A percentile compares a stretch with the other conserved stretches of the same genome.
These are phyloP conservation scores for Aspiorhynchus laticeps DNA, from an alignment of 2,113 vertebrate genomes.

Conservation along the genomic window DNA sequence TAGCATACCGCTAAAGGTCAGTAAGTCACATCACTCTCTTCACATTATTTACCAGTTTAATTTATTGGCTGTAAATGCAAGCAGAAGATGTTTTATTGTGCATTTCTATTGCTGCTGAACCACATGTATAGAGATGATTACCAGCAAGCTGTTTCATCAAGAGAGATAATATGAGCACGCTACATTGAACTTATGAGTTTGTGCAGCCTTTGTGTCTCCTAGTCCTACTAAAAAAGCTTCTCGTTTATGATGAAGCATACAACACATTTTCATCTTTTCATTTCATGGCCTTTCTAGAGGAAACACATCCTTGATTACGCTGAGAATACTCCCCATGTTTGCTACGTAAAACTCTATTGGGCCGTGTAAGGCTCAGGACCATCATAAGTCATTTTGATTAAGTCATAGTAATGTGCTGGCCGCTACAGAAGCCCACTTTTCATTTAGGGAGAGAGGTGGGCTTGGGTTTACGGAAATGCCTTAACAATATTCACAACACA, in stretches of 20 bases:
- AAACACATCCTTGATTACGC: constrained; percentile 26
- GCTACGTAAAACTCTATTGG: not conserved
- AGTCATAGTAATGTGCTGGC: not conserved
- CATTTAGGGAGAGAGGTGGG: not conserved
- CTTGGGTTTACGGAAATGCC: not conserved
- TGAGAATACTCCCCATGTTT: not conserved
- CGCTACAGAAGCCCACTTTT: not conserved
- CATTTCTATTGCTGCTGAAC: constrained; percentile 31
- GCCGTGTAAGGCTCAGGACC: not conserved
- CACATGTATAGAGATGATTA: constrained; percentile 39
- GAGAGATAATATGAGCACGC: constrained; percentile 33
- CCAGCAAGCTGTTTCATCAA: constrained; percentile 35
- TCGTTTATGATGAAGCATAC: constrained; percentile 15
- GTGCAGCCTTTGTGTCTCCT: constrained; percentile 29
- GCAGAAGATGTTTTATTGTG: constrained; percentile 33
- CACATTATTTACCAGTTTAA: constrained; percentile 25
- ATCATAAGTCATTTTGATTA: constrained; percentile 22
- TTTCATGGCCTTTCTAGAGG: constrained; percentile 19
- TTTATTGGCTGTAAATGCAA: not conserved
- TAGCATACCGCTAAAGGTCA: not conserved
- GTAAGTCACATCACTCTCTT: not conserved
- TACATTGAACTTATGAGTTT: constrained; percentile 39
- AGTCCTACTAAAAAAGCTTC: constrained; percentile 16
- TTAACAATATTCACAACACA: not conserved
- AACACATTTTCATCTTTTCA: constrained; percentile 18